Percentiles rank a stretch among this genome's conserved stretches.
Conservation (phyloP, 2,888 invertebrate genomes). For the Stenolophus ochropezus region DNA sequence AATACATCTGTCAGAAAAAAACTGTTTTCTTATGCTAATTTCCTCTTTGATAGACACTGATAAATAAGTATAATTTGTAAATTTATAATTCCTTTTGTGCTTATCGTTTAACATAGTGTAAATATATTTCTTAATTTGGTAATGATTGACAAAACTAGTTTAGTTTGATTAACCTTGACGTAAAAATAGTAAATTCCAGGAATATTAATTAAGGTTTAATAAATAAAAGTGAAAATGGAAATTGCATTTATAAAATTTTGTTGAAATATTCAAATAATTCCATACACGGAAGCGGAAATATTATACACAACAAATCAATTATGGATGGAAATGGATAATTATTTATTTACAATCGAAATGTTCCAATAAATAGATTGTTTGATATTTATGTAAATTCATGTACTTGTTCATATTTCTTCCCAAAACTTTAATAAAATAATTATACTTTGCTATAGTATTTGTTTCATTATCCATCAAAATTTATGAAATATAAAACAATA, state of each 20-base stretch:
- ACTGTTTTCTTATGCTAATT: slow-evolving; percentile 34
- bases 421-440: too few species aligned
- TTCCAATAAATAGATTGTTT: too few species aligned
- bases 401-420: too few species aligned
- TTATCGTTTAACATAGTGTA: slow-evolving; percentile 35
- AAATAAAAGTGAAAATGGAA: slow-evolving; percentile 37
- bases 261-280: neutral
- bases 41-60: slow-evolving; percentile 5
- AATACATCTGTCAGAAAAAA: slow-evolving; percentile 13
- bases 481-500: too few species aligned
- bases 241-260: slow-evolving; percentile 14
- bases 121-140: slow-evolving; percentile 36
- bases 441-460: too few species aligned
- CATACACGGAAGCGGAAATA: neutral
- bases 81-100: slow-evolving; percentile 21
- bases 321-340: neutral
- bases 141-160: slow-evolving; percentile 8
- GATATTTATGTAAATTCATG: too few species aligned
- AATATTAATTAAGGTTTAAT: slow-evolving; percentile 20
- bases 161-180: slow-evolving; percentile 8
- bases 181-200: neutral
- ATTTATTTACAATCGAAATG: too few species aligned
- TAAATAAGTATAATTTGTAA: slow-evolving; percentile 28
- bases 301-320: neutral
- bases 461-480: too few species aligned